phyloP scores from a whole-genome alignment of 2,797 vertebrate species.

The Yasuhikotakia modesta region DNA sequence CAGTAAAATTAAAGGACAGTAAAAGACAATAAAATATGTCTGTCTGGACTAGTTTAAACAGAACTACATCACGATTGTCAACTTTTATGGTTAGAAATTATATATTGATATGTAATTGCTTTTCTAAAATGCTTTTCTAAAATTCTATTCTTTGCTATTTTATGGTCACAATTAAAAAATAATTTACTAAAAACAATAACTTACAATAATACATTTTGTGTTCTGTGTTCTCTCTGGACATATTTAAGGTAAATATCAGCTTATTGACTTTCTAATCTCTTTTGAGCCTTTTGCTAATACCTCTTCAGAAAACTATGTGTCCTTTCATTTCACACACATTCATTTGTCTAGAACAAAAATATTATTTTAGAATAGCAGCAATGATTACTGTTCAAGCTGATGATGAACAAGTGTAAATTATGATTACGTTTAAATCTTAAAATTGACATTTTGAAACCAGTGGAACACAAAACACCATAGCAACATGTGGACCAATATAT shows the following conservation, averaged over 20 bases:
- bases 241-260: no score
- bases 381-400: slow-evolving; percentile 8
- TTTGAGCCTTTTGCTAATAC: background rate
- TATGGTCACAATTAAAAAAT: background rate
- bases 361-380: no score
- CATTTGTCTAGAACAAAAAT: slow-evolving; percentile 2
- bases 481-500: no score
- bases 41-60: background rate
- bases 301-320: background rate
- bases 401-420: slow-evolving; percentile 31
- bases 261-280: no score
- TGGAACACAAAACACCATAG: no score
- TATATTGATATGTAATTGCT: no score
- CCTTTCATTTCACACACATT: background rate
- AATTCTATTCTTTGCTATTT: background rate
- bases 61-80: background rate
- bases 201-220: no score
- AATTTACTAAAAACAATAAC: background rate
- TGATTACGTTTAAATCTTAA: background rate
- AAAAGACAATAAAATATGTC: background rate
- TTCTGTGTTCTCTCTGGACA: no score
- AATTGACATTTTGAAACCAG: no score
- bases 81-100: no score
- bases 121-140: no score
- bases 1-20: background rate